These are phyloP conservation scores for Apteryx owenii DNA, from an alignment of 2,113 vertebrate genomes.

Conservation along the genomic window DNA sequence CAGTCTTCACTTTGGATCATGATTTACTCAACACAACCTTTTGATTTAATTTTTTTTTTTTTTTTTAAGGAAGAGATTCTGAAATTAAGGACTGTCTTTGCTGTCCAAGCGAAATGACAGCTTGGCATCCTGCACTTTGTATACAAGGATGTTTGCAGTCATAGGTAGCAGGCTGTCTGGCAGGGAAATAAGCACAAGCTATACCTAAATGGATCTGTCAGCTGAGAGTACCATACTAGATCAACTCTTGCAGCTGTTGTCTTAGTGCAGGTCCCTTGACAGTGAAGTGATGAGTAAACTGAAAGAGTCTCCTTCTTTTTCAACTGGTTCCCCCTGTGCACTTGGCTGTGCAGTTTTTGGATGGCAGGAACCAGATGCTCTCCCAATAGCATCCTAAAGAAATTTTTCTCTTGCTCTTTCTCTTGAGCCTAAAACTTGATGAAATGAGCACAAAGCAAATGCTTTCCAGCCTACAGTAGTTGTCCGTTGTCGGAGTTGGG, in stretches of 20 bases:
- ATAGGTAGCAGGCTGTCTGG: background rate
- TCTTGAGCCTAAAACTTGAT: background rate
- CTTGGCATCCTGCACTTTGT: background rate
- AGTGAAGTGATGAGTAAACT: background rate
- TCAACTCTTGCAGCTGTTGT: background rate
- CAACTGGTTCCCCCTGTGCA: background rate
- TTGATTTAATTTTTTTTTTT: background rate
- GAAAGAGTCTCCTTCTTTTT: background rate
- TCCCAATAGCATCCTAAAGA: background rate
- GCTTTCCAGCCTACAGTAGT: background rate
- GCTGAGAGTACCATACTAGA: background rate
- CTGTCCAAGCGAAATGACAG: background rate
- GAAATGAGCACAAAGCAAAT: background rate
- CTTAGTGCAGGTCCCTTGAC: background rate
- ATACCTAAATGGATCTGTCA: background rate
- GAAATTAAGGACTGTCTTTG: background rate
- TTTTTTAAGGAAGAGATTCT: background rate
- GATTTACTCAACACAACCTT: background rate
- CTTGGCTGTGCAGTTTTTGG: background rate
- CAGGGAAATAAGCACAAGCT: background rate
- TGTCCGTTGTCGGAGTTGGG: background rate
- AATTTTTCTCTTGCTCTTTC: background rate
- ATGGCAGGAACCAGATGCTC: background rate
- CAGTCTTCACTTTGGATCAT: background rate
- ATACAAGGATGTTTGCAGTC: background rate